Base-by-base conservation (phyloP, 2,113 vertebrate genomes). In the Petromus typicus region DNA sequence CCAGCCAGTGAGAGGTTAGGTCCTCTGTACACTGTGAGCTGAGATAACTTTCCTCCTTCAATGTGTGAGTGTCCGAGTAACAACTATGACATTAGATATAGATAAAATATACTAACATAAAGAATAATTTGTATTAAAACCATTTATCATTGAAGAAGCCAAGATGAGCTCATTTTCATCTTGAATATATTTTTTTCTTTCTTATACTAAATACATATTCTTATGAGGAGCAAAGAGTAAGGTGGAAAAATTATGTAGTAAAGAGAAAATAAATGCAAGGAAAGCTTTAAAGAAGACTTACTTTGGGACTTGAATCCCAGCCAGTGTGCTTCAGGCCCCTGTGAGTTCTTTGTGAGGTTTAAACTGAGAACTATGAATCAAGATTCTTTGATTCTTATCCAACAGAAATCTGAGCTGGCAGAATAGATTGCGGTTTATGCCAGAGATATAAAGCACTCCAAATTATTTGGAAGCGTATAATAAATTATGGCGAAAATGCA, bases 401-500 rank as follows among this genome's bases (percentile, higher is more conserved):
- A 92, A 48, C 37, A 96, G 85, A 89, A 80, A 57, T 16, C 61
- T 30, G 79, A 16, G 57, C 27, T 85, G 79, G 45, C 84, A 79
- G 56, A 85, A 22, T 30, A 64, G 43, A n/a, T 56, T 64, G 32
- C 4, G 27, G 32, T 78, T 84, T 61, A 84, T 66, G 56, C 45
- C 79, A 79, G 69, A 84, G 89, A 87, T 45, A 84, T 37, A 63
- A 88, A 78, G 59, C 48, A 51, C 14, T 94, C 79, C 37, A 78
- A 86, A 85, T 89, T 89, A 64, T 63, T 59, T 79, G 56, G 56
- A 73, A 94, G 82, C 22, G 92, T 64, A 75, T 64, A 79, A 94
- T 94, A 89, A 92, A 92, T 92, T 94, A 85, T 20, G 37, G 61
- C 59, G 92, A 91, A 85, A 96, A 92, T 94, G 37, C 61, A 85